Conservation (phyloP, 1,140 invertebrate genomes). For the Zaprionus ghesquierei region DNA sequence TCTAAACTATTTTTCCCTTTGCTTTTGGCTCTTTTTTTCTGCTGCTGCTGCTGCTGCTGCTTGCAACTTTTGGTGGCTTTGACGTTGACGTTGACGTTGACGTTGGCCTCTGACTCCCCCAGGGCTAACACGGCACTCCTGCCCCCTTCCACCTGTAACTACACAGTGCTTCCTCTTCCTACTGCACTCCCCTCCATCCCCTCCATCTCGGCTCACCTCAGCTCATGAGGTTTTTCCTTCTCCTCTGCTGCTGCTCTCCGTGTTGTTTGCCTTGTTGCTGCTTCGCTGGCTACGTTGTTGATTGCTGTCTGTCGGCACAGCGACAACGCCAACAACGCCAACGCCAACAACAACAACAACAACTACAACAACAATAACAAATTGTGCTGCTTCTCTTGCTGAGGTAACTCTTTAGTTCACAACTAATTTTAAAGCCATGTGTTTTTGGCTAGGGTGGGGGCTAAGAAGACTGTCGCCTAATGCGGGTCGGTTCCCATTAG, state of each 20-base stretch:
- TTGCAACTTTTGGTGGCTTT: constrained; percentile 29
- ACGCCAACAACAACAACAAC: constrained; percentile 19
- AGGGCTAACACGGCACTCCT: constrained; percentile 1
- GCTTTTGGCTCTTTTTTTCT: too few species aligned
- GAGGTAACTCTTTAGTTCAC: constrained; percentile 21
- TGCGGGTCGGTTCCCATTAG: constrained; percentile 9
- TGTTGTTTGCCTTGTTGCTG: constrained; percentile 68
- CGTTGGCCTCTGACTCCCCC: constrained; percentile 10
- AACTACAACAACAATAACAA: background rate
- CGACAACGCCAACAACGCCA: constrained; percentile 45
- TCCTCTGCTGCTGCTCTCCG: too few species aligned
- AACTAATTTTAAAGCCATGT: constrained; percentile 25
- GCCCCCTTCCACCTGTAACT: constrained; percentile 3
- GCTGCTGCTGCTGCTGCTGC: too few species aligned
- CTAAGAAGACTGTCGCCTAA: constrained; percentile 5
- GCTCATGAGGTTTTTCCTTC: constrained; percentile 23
- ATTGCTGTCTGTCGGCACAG: constrained; percentile 56
- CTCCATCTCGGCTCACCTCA: background rate
- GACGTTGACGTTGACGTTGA: constrained; percentile 33
- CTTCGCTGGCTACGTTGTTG: constrained; percentile 69
- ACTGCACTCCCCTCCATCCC: background rate
- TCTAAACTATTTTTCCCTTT: constrained; percentile 28
- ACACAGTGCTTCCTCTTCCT: background rate
- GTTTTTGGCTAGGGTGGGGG: constrained; percentile 1
- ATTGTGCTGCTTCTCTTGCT: background rate